A percentile compares a stretch with the other conserved stretches of the same genome.
These are phyloP conservation scores for Sula dactylatra DNA, from an alignment of 2,113 vertebrate genomes.

Conservation along the genomic window DNA sequence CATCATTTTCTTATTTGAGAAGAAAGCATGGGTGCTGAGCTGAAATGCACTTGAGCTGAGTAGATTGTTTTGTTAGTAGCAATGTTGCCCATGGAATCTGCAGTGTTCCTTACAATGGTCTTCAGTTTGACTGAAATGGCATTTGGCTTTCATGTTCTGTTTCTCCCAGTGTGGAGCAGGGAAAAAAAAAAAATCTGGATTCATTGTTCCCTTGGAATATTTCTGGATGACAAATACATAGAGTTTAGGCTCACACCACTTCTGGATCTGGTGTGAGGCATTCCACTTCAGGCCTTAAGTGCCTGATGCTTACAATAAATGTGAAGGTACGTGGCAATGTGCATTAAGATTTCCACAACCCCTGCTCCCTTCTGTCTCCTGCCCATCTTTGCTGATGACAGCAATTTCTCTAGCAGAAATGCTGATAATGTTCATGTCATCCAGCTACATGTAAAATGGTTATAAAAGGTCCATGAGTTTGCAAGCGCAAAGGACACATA, in stretches of 20 bases:
- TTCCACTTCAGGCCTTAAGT: not conserved
- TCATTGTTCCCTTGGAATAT: not conserved
- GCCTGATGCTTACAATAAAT: not conserved
- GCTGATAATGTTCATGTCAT: not conserved
- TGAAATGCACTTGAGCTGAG: not conserved
- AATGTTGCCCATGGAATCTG: not conserved
- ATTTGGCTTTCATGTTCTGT: not conserved
- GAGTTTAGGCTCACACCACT: not conserved
- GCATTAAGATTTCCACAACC: not conserved
- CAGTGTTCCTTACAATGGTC: not conserved
- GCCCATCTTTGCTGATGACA: not conserved
- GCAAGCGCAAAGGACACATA: not conserved
- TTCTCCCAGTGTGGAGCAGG: not conserved
- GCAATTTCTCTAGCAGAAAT: not conserved
- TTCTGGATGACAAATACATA: not conserved
- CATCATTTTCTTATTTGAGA: not conserved
- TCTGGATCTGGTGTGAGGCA: not conserved
- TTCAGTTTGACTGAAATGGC: not conserved
- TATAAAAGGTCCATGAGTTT: not conserved
- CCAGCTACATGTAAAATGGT: not conserved
- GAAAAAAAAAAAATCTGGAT: not conserved
- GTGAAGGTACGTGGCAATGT: not conserved
- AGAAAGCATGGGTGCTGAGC: not conserved
- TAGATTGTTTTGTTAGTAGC: not conserved
- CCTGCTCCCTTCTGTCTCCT: not conserved